Base-by-base conservation (phyloP, 2,797 vertebrate species). In the Enteromius viviparus region DNA sequence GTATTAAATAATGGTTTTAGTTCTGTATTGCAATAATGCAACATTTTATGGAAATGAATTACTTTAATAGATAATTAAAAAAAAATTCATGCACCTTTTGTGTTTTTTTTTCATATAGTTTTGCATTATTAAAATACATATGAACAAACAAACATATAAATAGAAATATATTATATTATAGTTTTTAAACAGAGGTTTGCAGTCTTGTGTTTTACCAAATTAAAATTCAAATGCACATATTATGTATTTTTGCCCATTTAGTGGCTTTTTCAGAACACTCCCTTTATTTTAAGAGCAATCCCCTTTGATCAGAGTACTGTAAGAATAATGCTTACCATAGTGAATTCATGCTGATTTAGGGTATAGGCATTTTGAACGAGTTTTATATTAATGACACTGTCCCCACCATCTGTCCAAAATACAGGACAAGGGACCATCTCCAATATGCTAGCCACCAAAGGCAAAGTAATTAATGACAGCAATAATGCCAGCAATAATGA, bases 381-480 rank as follows among this genome's bases (percentile, higher is more conserved):
- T 96, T 96, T 96, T 96, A 97, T 96, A 97, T 96, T 96, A 97
- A 97, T 97, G 96, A 97, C 96, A 96, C 95, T 95, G 95, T 96
- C 95, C 95, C 91, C 92, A 91, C 96, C 96, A 97, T 97, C 96
- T 97, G 96, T 96, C 96, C 95, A 94, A 95, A 96, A 89, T 85
- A 84, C 82, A 86, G 87, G 85, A 87, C 86, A 85, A 95, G 96
- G 95, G 95, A 96, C 95, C 96, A 96, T 96, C 96, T 95, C 94
- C 96, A 98, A 96, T 97, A 96, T 96, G 96, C 96, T 96, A 95
- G 94, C 94, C 96, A 96, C 96, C 96, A 94, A 96, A 95, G 95
- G 96, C 96, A 96, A 96, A 96, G 96, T 96, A 95, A 97, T 97
- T 96, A 97, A 97, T 97, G 96, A 97, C 96, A 96, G 95, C 95